Conservation (phyloP, 2,888 invertebrate species). For the Keiferia lycopersicella region DNA sequence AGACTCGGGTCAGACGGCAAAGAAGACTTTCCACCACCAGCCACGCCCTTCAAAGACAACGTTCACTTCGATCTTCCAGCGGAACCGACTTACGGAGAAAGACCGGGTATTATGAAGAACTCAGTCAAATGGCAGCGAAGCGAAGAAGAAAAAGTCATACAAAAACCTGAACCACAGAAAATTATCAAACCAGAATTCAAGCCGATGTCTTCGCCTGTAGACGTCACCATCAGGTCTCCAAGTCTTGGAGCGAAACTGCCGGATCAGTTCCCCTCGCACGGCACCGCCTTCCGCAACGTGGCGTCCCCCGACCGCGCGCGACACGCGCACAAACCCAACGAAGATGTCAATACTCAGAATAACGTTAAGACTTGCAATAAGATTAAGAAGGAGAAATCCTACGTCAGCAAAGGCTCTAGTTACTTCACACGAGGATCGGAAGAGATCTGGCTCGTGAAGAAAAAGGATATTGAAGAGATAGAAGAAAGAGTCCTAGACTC, state of each 20-base stretch:
- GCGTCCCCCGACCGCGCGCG: slow-evolving; percentile 59
- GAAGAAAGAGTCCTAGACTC: slow-evolving; percentile 74
- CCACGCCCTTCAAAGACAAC: slow-evolving; percentile 63
- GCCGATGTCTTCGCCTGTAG: slow-evolving; percentile 64
- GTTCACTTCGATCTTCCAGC: slow-evolving; percentile 53
- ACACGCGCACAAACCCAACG: slow-evolving; percentile 49
- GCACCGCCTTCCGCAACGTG: slow-evolving; percentile 76
- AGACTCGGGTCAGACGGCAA: slow-evolving; percentile 55
- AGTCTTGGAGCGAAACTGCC: slow-evolving; percentile 68
- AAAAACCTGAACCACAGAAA: slow-evolving; percentile 67
- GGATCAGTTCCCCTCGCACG: slow-evolving; percentile 73
- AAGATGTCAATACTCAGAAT: slow-evolving; percentile 61
- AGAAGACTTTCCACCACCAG: slow-evolving; percentile 60
- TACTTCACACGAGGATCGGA: slow-evolving; percentile 75
- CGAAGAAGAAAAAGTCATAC: slow-evolving; percentile 51
- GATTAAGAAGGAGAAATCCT: slow-evolving; percentile 66
- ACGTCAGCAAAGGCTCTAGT: slow-evolving; percentile 72
- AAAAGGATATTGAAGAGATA: slow-evolving; percentile 76
- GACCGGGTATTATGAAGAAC: background rate
- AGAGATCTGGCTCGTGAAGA: slow-evolving; percentile 78
- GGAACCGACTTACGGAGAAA: slow-evolving; percentile 39
- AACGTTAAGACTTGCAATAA: slow-evolving; percentile 64
- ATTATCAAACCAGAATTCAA: slow-evolving; percentile 75
- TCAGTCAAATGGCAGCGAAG: slow-evolving; percentile 56
- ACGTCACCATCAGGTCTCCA: slow-evolving; percentile 71